A percentile compares a stretch with the other conserved stretches of the same genome.
Evolutionary conservation across 2,113 vertebrate genomes (phyloP).

Genomic region (Leiothrix lutea): DNA sequence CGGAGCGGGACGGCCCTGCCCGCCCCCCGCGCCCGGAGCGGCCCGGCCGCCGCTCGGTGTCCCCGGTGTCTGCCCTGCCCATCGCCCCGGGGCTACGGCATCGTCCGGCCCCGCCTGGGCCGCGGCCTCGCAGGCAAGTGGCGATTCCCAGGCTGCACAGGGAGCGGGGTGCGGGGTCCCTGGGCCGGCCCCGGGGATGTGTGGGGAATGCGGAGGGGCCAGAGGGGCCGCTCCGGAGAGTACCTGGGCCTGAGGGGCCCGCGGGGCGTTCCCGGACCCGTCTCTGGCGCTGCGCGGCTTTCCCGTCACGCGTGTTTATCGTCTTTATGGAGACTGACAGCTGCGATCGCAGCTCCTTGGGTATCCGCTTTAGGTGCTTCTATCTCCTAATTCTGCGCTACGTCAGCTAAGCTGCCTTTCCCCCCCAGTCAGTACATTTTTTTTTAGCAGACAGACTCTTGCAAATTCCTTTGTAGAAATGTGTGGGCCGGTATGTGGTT

Average conservation of each 20-base stretch:
- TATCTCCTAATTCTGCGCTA: neutral
- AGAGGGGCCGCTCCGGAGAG: neutral
- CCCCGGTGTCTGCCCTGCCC: no score
- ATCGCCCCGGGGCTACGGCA: neutral
- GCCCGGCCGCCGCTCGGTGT: no score
- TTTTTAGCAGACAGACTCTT: neutral
- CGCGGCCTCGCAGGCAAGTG: conserved; percentile 1
- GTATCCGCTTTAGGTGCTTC: neutral
- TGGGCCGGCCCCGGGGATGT: neutral
- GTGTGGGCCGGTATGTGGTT: rapidly evolving
- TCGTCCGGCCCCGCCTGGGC: neutral
- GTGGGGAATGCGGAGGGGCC: neutral
- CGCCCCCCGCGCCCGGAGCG: no score
- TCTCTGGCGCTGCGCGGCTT: rapidly evolving
- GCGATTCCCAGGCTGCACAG: neutral
- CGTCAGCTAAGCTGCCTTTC: neutral
- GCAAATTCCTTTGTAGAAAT: rapidly evolving
- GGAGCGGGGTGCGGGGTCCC: neutral
- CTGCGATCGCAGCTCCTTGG: rapidly evolving
- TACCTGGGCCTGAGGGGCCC: neutral
- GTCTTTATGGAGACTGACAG: neutral
- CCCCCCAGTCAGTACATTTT: rapidly evolving
- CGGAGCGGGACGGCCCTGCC: no score
- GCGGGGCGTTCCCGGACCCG: neutral
- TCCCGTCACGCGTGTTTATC: neutral